These are phyloP conservation scores for Amblyornis subalaris DNA, from an alignment of 2,113 vertebrate genomes.

Conservation along the genomic window DNA sequence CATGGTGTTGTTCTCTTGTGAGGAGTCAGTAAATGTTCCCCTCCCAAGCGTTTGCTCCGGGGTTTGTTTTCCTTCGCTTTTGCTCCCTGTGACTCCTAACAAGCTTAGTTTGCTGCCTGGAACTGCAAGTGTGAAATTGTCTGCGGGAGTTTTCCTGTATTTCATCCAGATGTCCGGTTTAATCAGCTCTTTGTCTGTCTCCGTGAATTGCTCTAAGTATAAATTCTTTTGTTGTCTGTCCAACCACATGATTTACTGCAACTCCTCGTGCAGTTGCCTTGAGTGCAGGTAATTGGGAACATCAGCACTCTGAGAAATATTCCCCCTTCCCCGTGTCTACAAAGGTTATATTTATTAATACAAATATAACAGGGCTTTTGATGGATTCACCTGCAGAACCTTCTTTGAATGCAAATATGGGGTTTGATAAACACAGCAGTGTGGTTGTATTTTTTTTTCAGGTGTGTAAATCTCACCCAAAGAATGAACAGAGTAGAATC, in stretches of 20 bases:
- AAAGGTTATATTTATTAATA: conserved; percentile 1
- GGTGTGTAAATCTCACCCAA: not conserved
- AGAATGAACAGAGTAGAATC: not conserved
- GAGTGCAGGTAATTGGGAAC: conserved; percentile 52
- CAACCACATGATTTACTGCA: conserved; percentile 50
- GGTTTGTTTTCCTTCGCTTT: not conserved
- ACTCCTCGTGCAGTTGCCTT: conserved; percentile 29
- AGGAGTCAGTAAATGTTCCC: not conserved
- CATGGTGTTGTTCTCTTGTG: fast-evolving
- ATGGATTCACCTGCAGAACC: not conserved
- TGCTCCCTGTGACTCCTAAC: not conserved
- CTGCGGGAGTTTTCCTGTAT: conserved; percentile 20
- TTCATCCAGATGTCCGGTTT: conserved; percentile 40
- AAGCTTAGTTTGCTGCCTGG: conserved; percentile 18
- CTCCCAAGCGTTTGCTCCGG: not conserved
- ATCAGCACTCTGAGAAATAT: not conserved
- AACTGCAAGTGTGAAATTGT: conserved; percentile 30
- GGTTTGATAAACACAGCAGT: not conserved
- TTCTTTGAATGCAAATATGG: not conserved
- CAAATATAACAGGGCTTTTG: not conserved
- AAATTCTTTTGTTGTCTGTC: conserved; percentile 53
- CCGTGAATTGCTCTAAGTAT: conserved; percentile 48
- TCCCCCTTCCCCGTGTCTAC: not conserved
- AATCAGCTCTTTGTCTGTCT: conserved; percentile 60
- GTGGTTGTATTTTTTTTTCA: not conserved